Percentiles rank a stretch among this genome's conserved stretches.
These are phyloP conservation scores for Pseudobourletiella spinata DNA, from an alignment of 1,140 invertebrate species.

Conservation along the genomic window DNA sequence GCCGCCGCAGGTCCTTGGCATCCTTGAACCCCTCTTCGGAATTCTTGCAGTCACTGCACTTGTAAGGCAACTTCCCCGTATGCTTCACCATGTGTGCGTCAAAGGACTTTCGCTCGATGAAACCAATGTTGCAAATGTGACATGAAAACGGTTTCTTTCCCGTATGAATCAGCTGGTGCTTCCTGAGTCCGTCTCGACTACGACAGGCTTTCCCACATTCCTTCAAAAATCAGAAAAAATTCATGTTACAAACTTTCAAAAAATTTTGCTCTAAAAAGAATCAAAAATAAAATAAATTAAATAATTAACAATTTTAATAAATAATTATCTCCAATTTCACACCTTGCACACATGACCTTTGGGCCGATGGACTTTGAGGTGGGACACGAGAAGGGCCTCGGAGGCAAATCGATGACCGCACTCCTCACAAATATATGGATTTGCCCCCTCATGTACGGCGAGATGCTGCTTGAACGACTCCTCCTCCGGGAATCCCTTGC, in stretches of 20 bases:
- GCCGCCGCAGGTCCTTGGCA: constrained; percentile 18
- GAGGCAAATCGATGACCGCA: constrained; percentile 13
- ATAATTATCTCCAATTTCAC: neutral
- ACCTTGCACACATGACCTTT: constrained; percentile 19
- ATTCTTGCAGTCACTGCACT: constrained; percentile 16
- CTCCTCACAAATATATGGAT: constrained; percentile 25
- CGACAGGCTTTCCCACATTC: constrained; percentile 23
- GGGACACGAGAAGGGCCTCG: constrained; percentile 7
- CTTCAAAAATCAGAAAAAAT: constrained; percentile 16
- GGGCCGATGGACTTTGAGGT: constrained; percentile 22
- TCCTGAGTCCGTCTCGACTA: constrained; percentile 37
- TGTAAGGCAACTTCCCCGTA: constrained; percentile 21
- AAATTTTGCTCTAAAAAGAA: neutral
- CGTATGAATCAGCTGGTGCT: constrained; percentile 47
- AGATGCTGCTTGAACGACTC: neutral
- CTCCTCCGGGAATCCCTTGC: constrained; percentile 7
- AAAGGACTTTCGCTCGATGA: constrained; percentile 38
- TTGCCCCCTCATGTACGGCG: constrained; percentile 10
- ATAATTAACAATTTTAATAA: neutral
- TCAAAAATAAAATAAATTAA: neutral
- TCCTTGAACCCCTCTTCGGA: constrained; percentile 26
- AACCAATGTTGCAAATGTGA: constrained; percentile 55
- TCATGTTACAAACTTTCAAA: constrained; percentile 6
- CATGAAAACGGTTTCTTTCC: constrained; percentile 55
- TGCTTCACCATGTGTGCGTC: constrained; percentile 30